These are phyloP conservation scores for Thunnus thynnus DNA, from an alignment of 2,113 vertebrate species.

Conservation along the genomic window DNA sequence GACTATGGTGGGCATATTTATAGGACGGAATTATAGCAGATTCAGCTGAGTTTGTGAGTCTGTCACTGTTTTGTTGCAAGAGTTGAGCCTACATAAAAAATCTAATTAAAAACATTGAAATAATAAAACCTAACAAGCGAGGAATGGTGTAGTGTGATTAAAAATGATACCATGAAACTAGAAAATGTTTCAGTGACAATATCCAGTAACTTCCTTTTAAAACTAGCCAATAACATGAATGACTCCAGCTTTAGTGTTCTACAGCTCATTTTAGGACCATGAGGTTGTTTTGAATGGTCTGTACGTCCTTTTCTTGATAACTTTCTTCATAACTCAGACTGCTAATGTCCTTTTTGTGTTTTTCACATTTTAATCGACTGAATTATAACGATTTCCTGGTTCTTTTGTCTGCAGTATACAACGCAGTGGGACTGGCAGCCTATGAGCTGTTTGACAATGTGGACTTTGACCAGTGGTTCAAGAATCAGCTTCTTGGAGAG, in stretches of 20 bases:
- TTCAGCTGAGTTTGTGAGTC: neutral
- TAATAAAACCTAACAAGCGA: neutral
- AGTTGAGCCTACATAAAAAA: neutral
- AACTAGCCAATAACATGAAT: neutral
- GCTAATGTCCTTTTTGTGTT: neutral
- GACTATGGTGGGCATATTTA: neutral
- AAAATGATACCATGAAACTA: too few species aligned
- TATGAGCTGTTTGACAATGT: conserved; percentile 98
- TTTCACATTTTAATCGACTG: neutral
- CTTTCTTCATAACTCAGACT: too few species aligned
- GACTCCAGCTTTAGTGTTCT: neutral
- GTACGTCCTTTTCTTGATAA: too few species aligned
- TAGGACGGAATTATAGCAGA: neutral
- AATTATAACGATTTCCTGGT: neutral
- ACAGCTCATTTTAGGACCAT: too few species aligned
- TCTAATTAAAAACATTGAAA: neutral
- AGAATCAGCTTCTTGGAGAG: conserved; percentile 94
- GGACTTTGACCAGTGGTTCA: conserved; percentile 99
- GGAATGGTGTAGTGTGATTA: too few species aligned
- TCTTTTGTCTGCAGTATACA: conserved; percentile 89
- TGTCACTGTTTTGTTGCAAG: neutral
- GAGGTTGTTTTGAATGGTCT: too few species aligned
- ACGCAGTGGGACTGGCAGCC: conserved; percentile 95
- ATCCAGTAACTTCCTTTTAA: neutral
- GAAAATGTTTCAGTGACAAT: neutral